Evolutionary conservation across 2,888 invertebrate genomes (phyloP), one percentile per base, ranked within the genome.

Genomic region (Archaeoteleia sp.): DNA sequence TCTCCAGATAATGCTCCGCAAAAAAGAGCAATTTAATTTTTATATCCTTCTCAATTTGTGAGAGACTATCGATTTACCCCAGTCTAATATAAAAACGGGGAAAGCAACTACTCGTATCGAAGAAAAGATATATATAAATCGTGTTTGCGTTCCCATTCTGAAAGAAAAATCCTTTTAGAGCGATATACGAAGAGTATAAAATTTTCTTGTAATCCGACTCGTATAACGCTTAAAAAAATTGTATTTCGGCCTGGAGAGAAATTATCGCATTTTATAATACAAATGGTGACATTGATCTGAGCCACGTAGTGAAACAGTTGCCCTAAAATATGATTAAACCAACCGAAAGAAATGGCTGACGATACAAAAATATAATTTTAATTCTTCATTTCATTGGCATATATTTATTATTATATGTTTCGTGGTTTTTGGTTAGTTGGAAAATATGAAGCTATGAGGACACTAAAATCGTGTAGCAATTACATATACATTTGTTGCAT

Each of bases 1-100:
- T 32, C 43, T 27, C 29, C 23, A 15, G 42, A 37, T 32, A 12
- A 48, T 8, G 40, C 8, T 20, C 43, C 49, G 20, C 1, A 4
- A 34, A 51, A 49, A 57, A 40, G 43, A 55, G 27, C 55, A 55
- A 37, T 54, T 30, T 39, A 49, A 54, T 49, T 49, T 63, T 55
- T 55, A 48, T 45, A 55, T 43, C 13, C 35, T 55, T 55, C 49
- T 55, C 43, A 43, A 63, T 54, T 55, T 55, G 40, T 20, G 15
- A 27, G 17, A 32, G 32, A 60, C 9, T 39, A 51, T 60, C 43
- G 37, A 51, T 51, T 51, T 37, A 14, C 27, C n/a, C 17, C 7
- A 34, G 9, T 43, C 4, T 3, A 29, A 43, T 25, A 51, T 15
- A 40, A 43, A 60, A 42, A 32, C 25, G n/a, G 45, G 17, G 43